Evolutionary conservation across 92 coral and sea anemone genomes (phyloP), one percentile per base, ranked within the genome.

Genomic region (Palythoa grandiflora): DNA sequence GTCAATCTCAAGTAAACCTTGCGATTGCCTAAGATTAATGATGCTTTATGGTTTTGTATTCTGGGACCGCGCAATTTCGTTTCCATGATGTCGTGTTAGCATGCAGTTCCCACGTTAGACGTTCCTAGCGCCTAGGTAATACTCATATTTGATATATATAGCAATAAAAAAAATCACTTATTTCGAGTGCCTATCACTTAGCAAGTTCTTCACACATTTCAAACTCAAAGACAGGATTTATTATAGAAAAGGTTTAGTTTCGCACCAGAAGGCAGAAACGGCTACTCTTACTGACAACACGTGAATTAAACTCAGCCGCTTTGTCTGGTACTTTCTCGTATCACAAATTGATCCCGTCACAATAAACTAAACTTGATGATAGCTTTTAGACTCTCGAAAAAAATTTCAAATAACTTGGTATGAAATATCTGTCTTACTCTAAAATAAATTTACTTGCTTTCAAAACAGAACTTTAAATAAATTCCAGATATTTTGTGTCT

Each of bases 181-280:
- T 21, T 16, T 7, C 53, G 83, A 78, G 55, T 38, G 51, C 14
- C 68, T 12, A 35, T 44, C 68, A 78, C 83, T 78, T 78, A 78
- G 21, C 70, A 55, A 54, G 52, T 78, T 38, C 11, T 52, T 55
- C 28, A 68, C 72, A 7, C 50, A 8, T 44, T 44, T 44, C 50
- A 44, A 44, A 44, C 6, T 44, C 7, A 44, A 8, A 44, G 50
- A 3, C 50, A 44, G 5, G 5, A 44, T 2, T 44, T 28, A 28
- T 28, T 28, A 28, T 28, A 28, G 28, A 28, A 28, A 28, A 28
- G 28, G 28, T 44, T 44, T 44, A 44, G 50, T 8, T 44, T 44
- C 50, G 50, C 50, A 44, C 50, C 50, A 0, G 50, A 28, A 28
- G 28, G 28, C 28, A 28, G 28, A 44, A 44, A 44, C 50, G 50